Conservation (phyloP, 1,140 invertebrate species). For the Tetranychus cinnabarinus region DNA sequence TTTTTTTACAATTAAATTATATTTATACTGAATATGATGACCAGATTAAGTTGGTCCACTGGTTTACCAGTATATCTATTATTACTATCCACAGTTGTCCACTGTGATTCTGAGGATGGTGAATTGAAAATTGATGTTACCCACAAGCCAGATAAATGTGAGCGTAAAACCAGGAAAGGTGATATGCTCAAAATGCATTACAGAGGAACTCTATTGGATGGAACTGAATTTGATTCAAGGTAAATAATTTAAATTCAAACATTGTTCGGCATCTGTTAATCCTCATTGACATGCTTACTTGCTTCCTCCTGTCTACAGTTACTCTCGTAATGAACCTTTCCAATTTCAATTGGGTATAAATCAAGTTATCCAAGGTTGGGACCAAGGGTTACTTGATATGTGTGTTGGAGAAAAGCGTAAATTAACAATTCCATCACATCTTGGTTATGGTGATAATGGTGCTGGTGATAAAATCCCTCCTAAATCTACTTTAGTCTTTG, state of each 20-base stretch:
- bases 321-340: constrained; percentile 22
- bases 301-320: constrained; percentile 9
- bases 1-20: too few relatives aligned
- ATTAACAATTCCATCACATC: too few relatives aligned
- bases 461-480: constrained; percentile 37
- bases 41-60: too few relatives aligned
- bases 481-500: constrained; percentile 55
- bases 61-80: too few relatives aligned
- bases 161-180: constrained; percentile 51
- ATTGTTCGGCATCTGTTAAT: neutral
- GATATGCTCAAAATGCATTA: constrained; percentile 85
- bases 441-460: constrained; percentile 73
- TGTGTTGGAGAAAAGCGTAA: constrained; percentile 81
- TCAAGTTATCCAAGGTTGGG: constrained; percentile 37
- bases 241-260: constrained; percentile 20
- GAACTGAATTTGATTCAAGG: constrained; percentile 75
- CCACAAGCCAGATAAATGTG: constrained; percentile 51
- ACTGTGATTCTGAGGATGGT: constrained; percentile 12
- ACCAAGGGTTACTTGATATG: constrained; percentile 71
- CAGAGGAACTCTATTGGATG: constrained; percentile 46
- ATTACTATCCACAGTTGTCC: neutral
- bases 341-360: constrained; percentile 22
- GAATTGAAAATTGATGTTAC: constrained; percentile 53
- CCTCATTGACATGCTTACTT: neutral
- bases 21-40: too few relatives aligned